Evolutionary conservation across 1,140 invertebrate species (phyloP), one percentile per base, ranked within the genome.

Genomic region (Himalopsyche phryganea): DNA sequence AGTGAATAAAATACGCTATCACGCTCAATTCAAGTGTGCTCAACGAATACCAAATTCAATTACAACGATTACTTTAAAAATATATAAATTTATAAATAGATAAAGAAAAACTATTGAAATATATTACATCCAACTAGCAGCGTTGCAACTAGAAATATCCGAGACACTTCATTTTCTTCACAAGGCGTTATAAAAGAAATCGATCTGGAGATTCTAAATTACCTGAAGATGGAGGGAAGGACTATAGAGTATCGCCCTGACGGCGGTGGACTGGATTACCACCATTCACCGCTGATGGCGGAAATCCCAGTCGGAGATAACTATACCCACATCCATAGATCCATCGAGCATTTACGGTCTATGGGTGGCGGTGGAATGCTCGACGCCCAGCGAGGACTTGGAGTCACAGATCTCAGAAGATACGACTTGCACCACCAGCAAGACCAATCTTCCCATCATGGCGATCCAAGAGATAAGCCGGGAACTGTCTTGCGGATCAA

Each of bases 281-380:
- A 83, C 67, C 81, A 82, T 66, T 83, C 81, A 46, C 79, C 80
- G 6, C 70, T 81, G 51, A 81, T 82, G 81, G 80, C 80, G 9
- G 81, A 83, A 70, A 76, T 82, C 70, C 78, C 80, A 42, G 66
- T 80, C 55, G 73, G 70, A 9, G 82, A 83, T 15, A 80, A 81
- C 71, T 83, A 82, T 62, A 79, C 80, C 14, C 82, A 85, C 65
- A 83, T 85, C 61, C 83, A 86, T 68, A 74, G 83, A 56, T 85
- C 83, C 66, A 85, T 86, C 67, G 84, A 86, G 65, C 84, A 84
- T 66, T 68, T 86, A 52, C 72, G 84, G 52, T 83, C 81, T 11
- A 75, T 84, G 65, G 81, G 83, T 18, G 75, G 82, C 2, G 75
- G 82, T 2, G 75, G 78, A 2, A 75, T 80, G 36, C 61, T 83